Conservation (phyloP, 1,140 invertebrate species). For the Drosophila seguyi region DNA sequence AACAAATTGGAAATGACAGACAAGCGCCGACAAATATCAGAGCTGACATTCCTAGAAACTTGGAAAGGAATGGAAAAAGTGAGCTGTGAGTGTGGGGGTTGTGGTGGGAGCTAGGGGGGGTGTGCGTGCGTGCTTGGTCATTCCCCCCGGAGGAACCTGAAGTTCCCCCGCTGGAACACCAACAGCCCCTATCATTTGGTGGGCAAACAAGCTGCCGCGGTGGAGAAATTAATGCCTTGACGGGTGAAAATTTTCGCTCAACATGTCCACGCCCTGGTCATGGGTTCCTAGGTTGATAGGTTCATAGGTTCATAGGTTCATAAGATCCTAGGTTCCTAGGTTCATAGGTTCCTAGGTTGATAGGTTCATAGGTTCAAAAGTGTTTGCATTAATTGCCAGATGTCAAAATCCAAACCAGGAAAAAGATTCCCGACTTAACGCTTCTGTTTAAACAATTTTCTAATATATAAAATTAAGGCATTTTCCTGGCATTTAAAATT, state of each 20-base stretch:
- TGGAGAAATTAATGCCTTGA: constrained; percentile 5
- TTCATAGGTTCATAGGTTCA: not conserved
- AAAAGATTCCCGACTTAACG: constrained; percentile 24
- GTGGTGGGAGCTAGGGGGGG: too few relatives aligned
- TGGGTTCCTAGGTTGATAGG: not conserved
- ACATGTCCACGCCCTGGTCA: constrained; percentile 15
- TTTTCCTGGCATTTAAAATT: too few relatives aligned
- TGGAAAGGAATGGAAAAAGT: constrained; percentile 12
- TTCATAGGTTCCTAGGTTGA: not conserved
- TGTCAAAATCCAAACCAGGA: constrained; percentile 30
- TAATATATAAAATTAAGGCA: too few relatives aligned
- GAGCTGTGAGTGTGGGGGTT: not conserved
- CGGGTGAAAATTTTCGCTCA: constrained; percentile 31
- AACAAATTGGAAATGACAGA: constrained; percentile 77
- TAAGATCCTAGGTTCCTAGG: not conserved
- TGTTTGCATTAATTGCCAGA: constrained; percentile 31
- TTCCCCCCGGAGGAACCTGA: constrained; percentile 24
- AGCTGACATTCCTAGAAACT: constrained; percentile 52
- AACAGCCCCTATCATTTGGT: constrained; percentile 29
- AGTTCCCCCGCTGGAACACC: not conserved
- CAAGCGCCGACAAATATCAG: constrained; percentile 76
- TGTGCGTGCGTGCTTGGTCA: constrained; percentile 34
- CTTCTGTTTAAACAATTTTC: not conserved
- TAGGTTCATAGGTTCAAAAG: constrained; percentile 2
- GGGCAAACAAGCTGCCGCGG: constrained; percentile 21